These are phyloP conservation scores for Cyprinodon tularosa DNA, from an alignment of 2,113 vertebrate genomes.

Conservation along the genomic window DNA sequence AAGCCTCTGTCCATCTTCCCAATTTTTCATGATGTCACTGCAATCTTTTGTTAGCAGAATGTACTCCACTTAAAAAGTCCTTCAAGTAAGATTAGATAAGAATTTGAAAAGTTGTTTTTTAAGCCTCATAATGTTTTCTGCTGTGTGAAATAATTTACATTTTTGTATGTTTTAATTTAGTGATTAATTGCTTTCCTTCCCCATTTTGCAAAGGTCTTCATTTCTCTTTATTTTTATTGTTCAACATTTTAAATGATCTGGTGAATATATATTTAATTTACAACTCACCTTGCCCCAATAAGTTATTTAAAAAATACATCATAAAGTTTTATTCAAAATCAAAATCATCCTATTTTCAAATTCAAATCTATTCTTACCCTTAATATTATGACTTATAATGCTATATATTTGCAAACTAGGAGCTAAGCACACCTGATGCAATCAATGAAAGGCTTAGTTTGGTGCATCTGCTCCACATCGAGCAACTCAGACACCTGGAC, in stretches of 20 bases:
- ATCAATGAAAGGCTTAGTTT: too few species aligned
- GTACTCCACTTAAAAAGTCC: constrained; percentile 3
- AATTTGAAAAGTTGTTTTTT: too few species aligned
- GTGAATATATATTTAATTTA: too few species aligned
- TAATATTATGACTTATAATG: too few species aligned
- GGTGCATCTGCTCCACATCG: too few species aligned
- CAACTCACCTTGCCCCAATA: too few species aligned
- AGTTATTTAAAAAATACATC: background rate
- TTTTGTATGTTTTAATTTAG: background rate
- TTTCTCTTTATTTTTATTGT: too few species aligned
- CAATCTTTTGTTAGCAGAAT: background rate
- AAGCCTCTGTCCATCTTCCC: constrained; percentile 16
- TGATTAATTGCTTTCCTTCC: too few species aligned
- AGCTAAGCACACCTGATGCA: too few species aligned
- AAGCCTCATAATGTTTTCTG: background rate
- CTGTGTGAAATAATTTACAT: background rate
- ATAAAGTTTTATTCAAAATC: background rate
- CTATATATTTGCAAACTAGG: too few species aligned
- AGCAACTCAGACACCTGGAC: too few species aligned
- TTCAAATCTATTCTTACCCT: background rate
- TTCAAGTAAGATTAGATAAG: background rate
- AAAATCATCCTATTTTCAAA: background rate
- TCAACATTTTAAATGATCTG: too few species aligned
- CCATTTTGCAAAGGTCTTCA: background rate
- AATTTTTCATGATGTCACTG: background rate